Conservation (phyloP, 2,888 invertebrate species). For the Agelastica alni region DNA sequence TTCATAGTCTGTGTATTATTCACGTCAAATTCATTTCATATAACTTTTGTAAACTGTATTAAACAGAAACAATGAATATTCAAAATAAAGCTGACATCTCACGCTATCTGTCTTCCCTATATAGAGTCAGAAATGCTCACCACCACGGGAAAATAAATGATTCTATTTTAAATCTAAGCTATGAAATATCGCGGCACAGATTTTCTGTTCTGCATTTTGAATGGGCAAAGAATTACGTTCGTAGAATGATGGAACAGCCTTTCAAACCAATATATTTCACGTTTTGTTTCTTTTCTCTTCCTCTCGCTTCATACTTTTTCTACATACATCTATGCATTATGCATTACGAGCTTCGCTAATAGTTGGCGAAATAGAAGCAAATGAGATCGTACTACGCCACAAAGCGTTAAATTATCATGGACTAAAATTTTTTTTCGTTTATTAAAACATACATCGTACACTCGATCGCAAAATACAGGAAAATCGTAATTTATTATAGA, state of each 20-base stretch:
- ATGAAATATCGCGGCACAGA: slow-evolving; percentile 29
- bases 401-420: no score
- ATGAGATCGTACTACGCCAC: no score
- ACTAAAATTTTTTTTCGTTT: no score
- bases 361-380: no score
- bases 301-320: no score
- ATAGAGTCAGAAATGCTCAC: slow-evolving; percentile 11
- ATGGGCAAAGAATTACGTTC: slow-evolving; percentile 15
- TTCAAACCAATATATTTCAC: slow-evolving; percentile 7
- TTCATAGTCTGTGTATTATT: slow-evolving; percentile 16
- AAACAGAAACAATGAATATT: slow-evolving; percentile 28
- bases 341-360: no score
- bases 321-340: no score
- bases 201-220: slow-evolving; percentile 27
- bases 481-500: no score
- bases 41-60: slow-evolving; percentile 22
- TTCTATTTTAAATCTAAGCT: slow-evolving; percentile 27
- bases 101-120: slow-evolving; percentile 19
- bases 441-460: no score
- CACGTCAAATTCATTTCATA: slow-evolving; percentile 25
- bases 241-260: slow-evolving; percentile 11
- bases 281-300: slow-evolving; percentile 5
- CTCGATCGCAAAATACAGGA: no score
- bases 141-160: slow-evolving; percentile 29
- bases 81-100: slow-evolving; percentile 25